Percentiles rank a stretch among this genome's conserved stretches.
Conservation (phyloP, 2,888 invertebrate species). For the Megaustenia siamemsis region DNA sequence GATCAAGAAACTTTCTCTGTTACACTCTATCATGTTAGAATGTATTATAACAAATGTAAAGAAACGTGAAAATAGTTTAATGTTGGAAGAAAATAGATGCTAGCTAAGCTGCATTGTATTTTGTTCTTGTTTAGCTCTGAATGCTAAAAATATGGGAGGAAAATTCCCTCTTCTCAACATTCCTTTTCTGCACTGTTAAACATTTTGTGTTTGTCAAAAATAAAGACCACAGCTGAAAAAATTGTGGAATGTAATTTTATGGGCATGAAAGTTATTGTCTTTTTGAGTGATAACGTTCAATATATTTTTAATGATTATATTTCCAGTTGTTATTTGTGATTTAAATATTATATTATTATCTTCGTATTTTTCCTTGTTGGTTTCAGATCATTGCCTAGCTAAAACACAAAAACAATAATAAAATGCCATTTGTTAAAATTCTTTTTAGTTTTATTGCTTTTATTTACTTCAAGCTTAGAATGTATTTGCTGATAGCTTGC, state of each 20-base stretch:
- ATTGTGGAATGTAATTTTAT: not conserved
- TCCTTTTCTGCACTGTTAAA: not conserved
- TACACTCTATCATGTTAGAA: no score
- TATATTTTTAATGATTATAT: not conserved
- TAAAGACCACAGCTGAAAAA: not conserved
- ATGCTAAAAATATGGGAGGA: no score
- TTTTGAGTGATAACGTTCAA: not conserved
- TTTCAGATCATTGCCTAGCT: slow-evolving; percentile 6
- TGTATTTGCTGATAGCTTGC: no score
- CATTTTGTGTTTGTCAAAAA: not conserved
- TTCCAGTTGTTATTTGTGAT: not conserved
- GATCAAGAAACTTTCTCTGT: no score
- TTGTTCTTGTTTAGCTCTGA: no score
- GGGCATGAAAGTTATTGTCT: not conserved
- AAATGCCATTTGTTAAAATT: slow-evolving; percentile 23
- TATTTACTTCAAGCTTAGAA: not conserved
- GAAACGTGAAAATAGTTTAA: no score
- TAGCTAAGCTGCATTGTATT: no score
- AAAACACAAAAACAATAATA: slow-evolving; percentile 23
- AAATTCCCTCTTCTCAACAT: not conserved
- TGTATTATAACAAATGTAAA: no score
- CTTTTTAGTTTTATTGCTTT: not conserved
- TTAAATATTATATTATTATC: not conserved
- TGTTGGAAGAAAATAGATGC: no score
- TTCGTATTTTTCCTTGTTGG: slow-evolving; percentile 21